Conservation (phyloP, 2,797 vertebrate species). For the Gephyroberyx darwinii region DNA sequence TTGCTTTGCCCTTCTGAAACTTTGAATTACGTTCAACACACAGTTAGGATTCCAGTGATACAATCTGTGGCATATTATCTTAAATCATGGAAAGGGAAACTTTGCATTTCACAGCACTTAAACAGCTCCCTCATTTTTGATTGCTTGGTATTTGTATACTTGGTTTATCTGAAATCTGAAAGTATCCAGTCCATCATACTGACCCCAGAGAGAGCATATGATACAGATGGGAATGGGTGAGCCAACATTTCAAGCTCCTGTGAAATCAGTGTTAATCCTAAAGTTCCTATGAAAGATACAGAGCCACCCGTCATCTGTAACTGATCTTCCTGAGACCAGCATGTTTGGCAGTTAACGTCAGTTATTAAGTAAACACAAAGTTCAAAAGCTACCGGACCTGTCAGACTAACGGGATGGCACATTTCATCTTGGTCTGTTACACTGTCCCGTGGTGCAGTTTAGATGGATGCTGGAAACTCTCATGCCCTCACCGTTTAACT, state of each 20-base stretch:
- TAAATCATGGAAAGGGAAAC: neutral
- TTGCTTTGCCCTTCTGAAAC: neutral
- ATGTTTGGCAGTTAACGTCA: neutral
- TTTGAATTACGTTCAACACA: neutral
- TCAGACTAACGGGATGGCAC: neutral
- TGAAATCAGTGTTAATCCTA: neutral
- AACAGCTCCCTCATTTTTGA: neutral
- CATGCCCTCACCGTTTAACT: neutral
- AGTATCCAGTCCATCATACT: too few species aligned
- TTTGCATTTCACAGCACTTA: neutral
- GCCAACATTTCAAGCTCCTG: neutral
- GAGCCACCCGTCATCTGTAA: neutral
- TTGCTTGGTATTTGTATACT: too few species aligned
- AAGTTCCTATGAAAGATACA: neutral
- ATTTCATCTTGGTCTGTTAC: constrained; percentile 15
- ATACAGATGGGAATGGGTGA: neutral
- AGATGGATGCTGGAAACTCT: neutral
- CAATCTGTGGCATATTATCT: neutral
- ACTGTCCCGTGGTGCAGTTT: neutral
- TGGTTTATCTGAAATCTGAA: too few species aligned
- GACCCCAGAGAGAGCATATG: neutral
- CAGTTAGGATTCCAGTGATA: neutral
- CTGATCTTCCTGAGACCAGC: neutral
- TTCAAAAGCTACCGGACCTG: neutral
- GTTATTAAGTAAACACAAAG: constrained; percentile 6